Base-by-base conservation (phyloP, 2,113 vertebrate genomes). In the Smithornis capensis region DNA sequence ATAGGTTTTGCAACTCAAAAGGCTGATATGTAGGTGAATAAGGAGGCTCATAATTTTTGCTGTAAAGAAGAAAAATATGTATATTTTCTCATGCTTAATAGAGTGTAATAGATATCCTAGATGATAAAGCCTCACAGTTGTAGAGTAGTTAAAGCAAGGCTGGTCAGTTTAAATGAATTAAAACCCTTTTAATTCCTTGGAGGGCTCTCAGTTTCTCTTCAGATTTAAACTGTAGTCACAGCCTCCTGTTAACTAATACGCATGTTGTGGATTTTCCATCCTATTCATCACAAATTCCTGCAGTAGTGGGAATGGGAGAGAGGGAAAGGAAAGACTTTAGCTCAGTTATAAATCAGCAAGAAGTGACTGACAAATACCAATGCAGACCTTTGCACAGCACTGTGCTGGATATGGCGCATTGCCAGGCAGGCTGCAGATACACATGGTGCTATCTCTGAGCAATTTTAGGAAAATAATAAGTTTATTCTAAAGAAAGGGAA, bases 201-300 rank as follows among this genome's bases (percentile, higher is more conserved):
- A 95, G 92, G 56, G 64, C 69, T 95, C 84, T 94, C 57, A 14
- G 87, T 95, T 97, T 94, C 88, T 87, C 70, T 82, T 90, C 89
- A 87, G 73, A 87, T 95, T 96, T 95, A 60, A 97, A 79, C 83
- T 83, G 60, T 89, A 94, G 95, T 94, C 94, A 96, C 95, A 94
- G 81, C 64, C 90, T 87, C 55, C 73, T 84, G 91, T 84, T 95
- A 95, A 70, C 75, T 95, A 95, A 95, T 96, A 95, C 3, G 2
- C 83, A 90, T 79, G 65, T 91, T 93, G 94, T 75, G 90, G 91
- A 89, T 95, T 96, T 95, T 96, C 94, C 92, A 63, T 95, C 86
- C 85, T 96, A 85, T 95, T 84, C 81, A 95, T 96, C 92, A 95
- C 62, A 93, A 90, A 96, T 95, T 95, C 89, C 76, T 95, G 86